Evolutionary conservation across 2,888 invertebrate genomes (phyloP).

Genomic region (Ophraella communa): DNA sequence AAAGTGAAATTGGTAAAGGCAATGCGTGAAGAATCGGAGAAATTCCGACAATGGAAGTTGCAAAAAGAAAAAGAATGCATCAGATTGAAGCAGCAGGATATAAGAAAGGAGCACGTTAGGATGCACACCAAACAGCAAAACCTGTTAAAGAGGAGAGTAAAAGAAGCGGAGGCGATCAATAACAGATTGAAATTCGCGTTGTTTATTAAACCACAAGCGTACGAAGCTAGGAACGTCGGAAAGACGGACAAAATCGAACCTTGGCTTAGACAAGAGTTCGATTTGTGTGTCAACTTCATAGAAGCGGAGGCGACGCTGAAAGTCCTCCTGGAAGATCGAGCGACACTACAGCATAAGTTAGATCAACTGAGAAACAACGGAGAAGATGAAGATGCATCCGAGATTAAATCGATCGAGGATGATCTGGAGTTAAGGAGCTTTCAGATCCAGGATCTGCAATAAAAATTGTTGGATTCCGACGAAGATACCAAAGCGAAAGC

Average conservation of each 20-base stretch:
- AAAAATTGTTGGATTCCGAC: conserved; percentile 81
- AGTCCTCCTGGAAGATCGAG: conserved; percentile 77
- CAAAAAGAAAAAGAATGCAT: conserved; percentile 52
- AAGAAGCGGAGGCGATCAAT: conserved; percentile 85
- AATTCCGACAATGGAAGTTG: conserved; percentile 81
- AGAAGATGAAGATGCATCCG: conserved; percentile 51
- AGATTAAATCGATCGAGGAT: conserved; percentile 60
- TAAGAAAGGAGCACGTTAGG: conserved; percentile 79
- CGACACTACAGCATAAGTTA: conserved; percentile 62
- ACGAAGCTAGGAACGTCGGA: conserved; percentile 57
- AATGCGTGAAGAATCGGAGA: conserved; percentile 85
- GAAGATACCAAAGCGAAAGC: conserved; percentile 75
- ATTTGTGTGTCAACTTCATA: conserved; percentile 75
- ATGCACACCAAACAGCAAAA: conserved; percentile 81
- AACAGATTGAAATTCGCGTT: conserved; percentile 79
- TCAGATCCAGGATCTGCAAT: conserved; percentile 80
- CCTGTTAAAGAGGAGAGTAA: conserved; percentile 85
- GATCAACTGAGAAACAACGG: conserved; percentile 61
- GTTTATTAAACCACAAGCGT: conserved; percentile 67
- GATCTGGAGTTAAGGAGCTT: conserved; percentile 71
- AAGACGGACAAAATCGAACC: conserved; percentile 53
- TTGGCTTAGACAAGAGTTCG: conserved; percentile 78
- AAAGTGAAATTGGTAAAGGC: conserved; percentile 81
- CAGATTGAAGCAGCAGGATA: conserved; percentile 80
- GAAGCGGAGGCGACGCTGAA: conserved; percentile 81